A percentile compares a stretch with the other conserved stretches of the same genome.
Evolutionary conservation across 2,797 vertebrate genomes (phyloP).

Genomic region (Siniperca obscura): DNA sequence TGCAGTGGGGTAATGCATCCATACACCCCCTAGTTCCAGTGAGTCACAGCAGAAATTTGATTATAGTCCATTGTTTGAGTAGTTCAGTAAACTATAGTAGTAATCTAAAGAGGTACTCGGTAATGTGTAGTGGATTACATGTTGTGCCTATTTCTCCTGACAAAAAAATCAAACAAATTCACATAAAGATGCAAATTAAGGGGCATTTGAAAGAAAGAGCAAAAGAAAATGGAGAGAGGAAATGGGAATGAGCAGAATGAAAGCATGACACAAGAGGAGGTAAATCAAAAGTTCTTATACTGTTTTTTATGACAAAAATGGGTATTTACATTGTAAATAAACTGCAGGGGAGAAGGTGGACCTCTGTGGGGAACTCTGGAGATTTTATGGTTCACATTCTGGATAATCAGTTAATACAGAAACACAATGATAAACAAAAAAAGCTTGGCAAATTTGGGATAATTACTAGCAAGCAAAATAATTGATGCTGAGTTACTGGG

Average conservation of each 20-base stretch:
- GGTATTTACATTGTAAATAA: not conserved
- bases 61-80: no score
- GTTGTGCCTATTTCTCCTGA: not conserved
- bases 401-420: not conserved
- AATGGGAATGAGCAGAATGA: constrained; percentile 1
- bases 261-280: not conserved
- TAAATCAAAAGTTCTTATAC: constrained; percentile 1
- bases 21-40: no score
- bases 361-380: not conserved
- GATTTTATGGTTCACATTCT: constrained; percentile 6
- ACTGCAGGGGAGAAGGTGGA: not conserved
- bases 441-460: constrained; percentile 8
- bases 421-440: not conserved
- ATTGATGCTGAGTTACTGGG: not conserved
- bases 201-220: not conserved
- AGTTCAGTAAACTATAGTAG: not conserved
- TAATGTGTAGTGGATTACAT: not conserved
- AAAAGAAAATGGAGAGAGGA: not conserved
- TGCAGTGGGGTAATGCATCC: not conserved
- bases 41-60: no score
- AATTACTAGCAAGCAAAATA: constrained; percentile 10
- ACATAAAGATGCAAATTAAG: constrained; percentile 12
- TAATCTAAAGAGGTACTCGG: not conserved
- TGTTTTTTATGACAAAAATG: constrained; percentile 1
- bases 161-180: not conserved